Conservation (phyloP, 2,888 invertebrate species). For the Automeris io region DNA sequence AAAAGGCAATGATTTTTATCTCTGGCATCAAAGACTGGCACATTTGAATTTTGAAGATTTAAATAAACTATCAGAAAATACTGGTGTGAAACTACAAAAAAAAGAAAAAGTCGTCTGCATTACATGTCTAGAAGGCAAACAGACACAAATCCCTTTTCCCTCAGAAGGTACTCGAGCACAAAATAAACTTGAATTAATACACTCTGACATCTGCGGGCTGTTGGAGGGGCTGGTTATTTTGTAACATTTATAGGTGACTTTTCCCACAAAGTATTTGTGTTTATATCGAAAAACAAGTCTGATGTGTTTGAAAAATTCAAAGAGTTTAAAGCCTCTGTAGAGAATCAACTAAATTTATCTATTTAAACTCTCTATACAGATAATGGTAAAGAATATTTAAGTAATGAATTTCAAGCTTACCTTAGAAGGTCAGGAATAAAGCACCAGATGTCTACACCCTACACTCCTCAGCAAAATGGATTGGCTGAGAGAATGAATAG, state of each 20-base stretch:
- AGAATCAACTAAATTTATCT: constrained; percentile 12
- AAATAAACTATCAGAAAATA: neutral
- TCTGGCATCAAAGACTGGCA: neutral
- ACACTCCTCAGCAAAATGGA: constrained; percentile 15
- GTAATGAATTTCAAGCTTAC: constrained; percentile 9
- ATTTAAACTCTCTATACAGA: constrained; percentile 14
- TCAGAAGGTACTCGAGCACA: neutral
- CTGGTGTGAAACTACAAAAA: neutral
- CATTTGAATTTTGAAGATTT: constrained; percentile 8
- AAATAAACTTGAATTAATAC: constrained; percentile 2
- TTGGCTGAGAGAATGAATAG: constrained; percentile 13
- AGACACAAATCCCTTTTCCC: neutral
- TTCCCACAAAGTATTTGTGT: constrained; percentile 10
- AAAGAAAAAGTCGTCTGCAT: neutral
- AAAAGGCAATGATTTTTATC: neutral
- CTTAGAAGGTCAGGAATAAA: constrained; percentile 8
- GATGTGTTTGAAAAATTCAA: too few relatives aligned
- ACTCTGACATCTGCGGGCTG: constrained; percentile 17
- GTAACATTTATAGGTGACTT: constrained; percentile 14
- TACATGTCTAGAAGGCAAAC: constrained; percentile 1
- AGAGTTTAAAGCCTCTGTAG: too few relatives aligned
- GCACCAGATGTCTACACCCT: constrained; percentile 13
- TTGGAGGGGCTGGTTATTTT: constrained; percentile 11
- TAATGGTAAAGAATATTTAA: constrained; percentile 14
- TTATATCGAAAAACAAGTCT: too few relatives aligned